These are phyloP conservation scores for Eilema depressum DNA, from an alignment of 2,888 invertebrate genomes.

Conservation along the genomic window DNA sequence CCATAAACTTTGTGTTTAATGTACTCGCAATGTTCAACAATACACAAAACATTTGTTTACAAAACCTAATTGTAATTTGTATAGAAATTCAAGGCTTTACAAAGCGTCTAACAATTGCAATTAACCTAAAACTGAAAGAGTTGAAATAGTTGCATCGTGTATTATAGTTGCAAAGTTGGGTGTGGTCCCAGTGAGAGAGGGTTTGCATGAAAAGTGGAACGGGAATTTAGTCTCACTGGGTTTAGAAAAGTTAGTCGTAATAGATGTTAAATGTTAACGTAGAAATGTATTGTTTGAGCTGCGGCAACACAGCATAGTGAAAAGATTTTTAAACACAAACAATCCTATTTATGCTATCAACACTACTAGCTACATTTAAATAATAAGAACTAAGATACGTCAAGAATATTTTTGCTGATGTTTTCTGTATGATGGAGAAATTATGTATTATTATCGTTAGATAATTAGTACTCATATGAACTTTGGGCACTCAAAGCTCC, in stretches of 20 bases:
- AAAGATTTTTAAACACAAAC: not conserved
- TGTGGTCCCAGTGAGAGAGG: constrained; percentile 12
- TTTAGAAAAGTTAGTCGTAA: not conserved
- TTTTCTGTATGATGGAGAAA: too few species aligned
- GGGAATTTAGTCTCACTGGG: not conserved
- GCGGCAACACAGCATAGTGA: not conserved
- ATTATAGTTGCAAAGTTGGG: constrained; percentile 44
- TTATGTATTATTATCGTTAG: too few species aligned
- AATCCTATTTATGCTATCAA: not conserved
- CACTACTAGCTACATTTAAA: not conserved
- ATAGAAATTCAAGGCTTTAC: constrained; percentile 19
- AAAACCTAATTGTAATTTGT: constrained; percentile 19
- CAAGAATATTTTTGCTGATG: too few species aligned
- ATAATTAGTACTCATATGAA: too few species aligned
- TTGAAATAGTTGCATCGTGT: constrained; percentile 42
- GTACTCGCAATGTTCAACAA: constrained; percentile 13
- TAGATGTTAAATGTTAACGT: not conserved
- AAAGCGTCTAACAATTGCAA: constrained; percentile 29
- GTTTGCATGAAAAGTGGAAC: not conserved
- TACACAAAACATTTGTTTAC: constrained; percentile 17
- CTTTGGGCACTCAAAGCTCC: too few species aligned
- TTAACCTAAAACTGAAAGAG: constrained; percentile 50
- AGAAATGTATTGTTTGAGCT: not conserved
- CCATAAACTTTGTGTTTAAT: constrained; percentile 15
- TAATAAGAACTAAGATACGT: too few species aligned